Base-by-base conservation (phyloP, 2,113 vertebrate genomes). In the Emydura subglobosa region DNA sequence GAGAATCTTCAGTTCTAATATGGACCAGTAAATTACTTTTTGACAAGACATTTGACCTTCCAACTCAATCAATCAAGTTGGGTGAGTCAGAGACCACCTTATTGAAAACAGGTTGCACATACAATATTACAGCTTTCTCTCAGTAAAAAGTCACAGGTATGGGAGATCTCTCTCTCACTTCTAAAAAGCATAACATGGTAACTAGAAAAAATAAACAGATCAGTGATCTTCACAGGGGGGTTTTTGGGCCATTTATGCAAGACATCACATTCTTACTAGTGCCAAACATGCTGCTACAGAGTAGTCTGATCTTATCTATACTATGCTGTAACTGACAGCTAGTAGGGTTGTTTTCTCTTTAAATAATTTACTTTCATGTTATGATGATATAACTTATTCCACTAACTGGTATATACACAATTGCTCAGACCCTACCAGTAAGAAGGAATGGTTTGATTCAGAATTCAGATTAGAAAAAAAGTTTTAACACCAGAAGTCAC, bases 321-420 rank as follows among this genome's bases (percentile, higher is more conserved):
- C 96, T 95, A 96, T 95, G 96, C 96, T 97, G 95, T 90, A 96
- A 96, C 97, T 96, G 96, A 97, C 96, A 97, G 95, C 94, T 95
- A 94, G 79, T 94, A 92, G 61, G 87, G 2, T 0, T 96, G 93
- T 95, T 97, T 96, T 95, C 96, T 97, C 78, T 86, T 31, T 96
- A 95, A n/a, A 72, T n/a, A 10, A 72, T n/a, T 68, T 68, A 68
- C 13, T 57, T 57, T 27, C 25, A 61, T 31, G n/a, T 72, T 72
- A 39, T 72, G 21, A 72, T n/a, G 96, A 96, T 54, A 93, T 53
- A 78, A 47, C 47, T 79, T 86, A 88, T 82, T 81, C 95, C 93
- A 93, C 85, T 53, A 95, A 96, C 86, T 80, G 82, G 94, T 87
- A 89, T 54, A 74, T 94, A 92, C 83, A 92, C 92, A 95, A 55